A percentile compares a stretch with the other conserved stretches of the same genome.
These are phyloP conservation scores for Equus quagga DNA, from an alignment of 2,113 vertebrate species.

Conservation along the genomic window DNA sequence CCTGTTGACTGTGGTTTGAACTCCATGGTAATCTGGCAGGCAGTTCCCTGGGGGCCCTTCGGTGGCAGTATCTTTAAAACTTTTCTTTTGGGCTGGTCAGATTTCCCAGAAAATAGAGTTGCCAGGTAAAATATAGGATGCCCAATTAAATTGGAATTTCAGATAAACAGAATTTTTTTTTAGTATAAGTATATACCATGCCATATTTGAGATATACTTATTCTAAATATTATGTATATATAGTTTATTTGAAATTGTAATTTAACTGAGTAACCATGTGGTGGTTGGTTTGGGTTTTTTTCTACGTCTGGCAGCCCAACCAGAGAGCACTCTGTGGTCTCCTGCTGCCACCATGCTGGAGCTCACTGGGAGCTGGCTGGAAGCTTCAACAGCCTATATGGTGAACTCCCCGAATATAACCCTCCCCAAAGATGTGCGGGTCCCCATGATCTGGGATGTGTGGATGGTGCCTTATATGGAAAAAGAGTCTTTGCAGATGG, in stretches of 20 bases:
- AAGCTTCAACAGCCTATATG: no score
- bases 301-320: neutral
- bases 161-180: neutral
- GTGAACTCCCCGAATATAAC: no score
- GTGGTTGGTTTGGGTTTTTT: neutral
- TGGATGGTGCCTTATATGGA: neutral
- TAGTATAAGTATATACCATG: neutral
- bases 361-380: neutral
- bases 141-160: neutral
- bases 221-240: neutral
- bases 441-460: neutral
- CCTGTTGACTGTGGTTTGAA: no score
- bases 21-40: neutral
- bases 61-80: neutral
- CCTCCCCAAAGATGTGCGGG: neutral
- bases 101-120: neutral
- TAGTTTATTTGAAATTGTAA: neutral
- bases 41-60: neutral
- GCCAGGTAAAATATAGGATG: neutral
- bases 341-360: neutral
- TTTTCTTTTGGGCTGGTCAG: neutral
- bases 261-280: neutral
- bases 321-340: neutral
- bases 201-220: neutral
- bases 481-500: neutral